phyloP scores from a whole-genome alignment of 2,888 invertebrate genomes.

The Nephrotoma guestfalica region DNA sequence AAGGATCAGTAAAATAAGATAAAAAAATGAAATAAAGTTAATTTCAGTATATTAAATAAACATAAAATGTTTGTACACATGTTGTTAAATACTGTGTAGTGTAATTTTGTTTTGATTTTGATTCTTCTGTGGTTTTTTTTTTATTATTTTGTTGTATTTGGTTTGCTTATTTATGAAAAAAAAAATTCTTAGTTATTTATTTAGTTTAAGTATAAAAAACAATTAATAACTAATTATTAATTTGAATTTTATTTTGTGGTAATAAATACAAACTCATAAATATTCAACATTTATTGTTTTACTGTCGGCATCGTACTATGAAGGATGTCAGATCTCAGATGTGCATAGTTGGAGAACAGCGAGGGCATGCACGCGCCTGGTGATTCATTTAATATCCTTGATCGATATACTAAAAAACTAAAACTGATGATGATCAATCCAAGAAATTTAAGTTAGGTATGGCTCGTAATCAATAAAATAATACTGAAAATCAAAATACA shows the following conservation, averaged over 20 bases:
- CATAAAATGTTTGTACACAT: conserved; percentile 6
- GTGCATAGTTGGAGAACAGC: too few relatives aligned
- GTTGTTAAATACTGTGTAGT: background rate
- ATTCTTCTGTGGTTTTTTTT: conserved; percentile 1
- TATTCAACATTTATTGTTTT: background rate
- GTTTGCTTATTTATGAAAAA: background rate
- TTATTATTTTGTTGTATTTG: background rate
- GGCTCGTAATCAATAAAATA: background rate
- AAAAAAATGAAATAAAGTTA: conserved; percentile 3
- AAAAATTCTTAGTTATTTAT: background rate
- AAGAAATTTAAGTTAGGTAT: background rate
- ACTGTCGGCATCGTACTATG: background rate
- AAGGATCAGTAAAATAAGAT: conserved; percentile 1
- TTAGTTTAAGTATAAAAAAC: background rate
- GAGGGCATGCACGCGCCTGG: too few relatives aligned
- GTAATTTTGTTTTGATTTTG: conserved; percentile 1
- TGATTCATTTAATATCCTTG: background rate
- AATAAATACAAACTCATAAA: background rate
- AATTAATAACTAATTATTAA: background rate
- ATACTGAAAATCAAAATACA: background rate
- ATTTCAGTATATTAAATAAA: conserved; percentile 5
- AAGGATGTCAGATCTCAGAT: background rate
- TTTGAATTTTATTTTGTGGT: background rate
- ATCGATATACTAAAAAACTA: background rate
- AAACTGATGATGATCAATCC: background rate